Evolutionary conservation across 2,113 vertebrate genomes (phyloP), one percentile per base, ranked within the genome.

Genomic region (Sebastes fasciatus): DNA sequence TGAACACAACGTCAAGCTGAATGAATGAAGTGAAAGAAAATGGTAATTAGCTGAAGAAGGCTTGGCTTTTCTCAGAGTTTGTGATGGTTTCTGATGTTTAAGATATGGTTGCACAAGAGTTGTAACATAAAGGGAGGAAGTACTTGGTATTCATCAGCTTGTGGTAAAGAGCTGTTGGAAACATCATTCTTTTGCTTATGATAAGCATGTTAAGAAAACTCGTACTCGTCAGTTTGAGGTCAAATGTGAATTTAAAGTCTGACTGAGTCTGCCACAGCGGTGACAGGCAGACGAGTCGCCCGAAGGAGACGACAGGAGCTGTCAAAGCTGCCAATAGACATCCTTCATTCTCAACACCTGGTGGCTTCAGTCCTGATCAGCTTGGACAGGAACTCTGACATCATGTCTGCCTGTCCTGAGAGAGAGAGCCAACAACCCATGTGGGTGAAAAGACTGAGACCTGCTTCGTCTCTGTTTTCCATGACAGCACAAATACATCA

Each of bases 291-390:
- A 80, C 5, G 21, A 71, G 61, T 49, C 0, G 42, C 34, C 66
- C 10, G 74, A 85, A 2, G 72, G 82, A 46, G 66, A 51, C 2
- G 67, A 82, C 77, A 80, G 74, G 54, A 82, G 73, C 69, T 82
- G 69, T 80, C 79, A 82, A 77, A 82, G 82, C 83, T 42, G 34
- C 52, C 48, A 9, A 66, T 2, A 17, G 60, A 73, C 63, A n/a
- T 49, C 66, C 23, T 26, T 65, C 72, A 74, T 45, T 2, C 69
- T 61, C 72, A 57, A 40, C 82, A 82, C 81, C 68, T 79, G 87
- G 58, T 72, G 60, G 9, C 63, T 60, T 79, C 72, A 52, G 70
- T 85, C 80, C 83, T 66, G 63, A 58, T 72, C 77, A 79, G 42
- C 48, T 34, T 69, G 57, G 49, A 66, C 54, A 48, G 64, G 67